Base-by-base conservation (phyloP, 2,888 invertebrate species). In the Phlogophora meticulosa region DNA sequence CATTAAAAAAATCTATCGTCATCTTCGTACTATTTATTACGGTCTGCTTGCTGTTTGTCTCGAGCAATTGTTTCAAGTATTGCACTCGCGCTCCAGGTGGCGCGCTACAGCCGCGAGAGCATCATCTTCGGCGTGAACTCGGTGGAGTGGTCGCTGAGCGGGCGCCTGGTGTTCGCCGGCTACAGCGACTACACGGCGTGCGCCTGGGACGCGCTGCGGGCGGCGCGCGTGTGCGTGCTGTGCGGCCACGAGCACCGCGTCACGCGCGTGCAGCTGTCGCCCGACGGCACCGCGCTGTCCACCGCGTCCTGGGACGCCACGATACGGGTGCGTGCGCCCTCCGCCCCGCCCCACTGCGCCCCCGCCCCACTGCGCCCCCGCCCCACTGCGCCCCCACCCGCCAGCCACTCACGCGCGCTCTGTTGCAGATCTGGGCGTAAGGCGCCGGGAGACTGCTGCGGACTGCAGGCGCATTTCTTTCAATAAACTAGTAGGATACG, bases 141-240 rank as follows among this genome's bases (percentile, higher is more conserved):
- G 0, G 99, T 99, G 46, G 99, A 99, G 94, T 98, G 99, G 93
- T 99, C 99, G 72, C 97, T 99, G 51, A 99, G 99, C 92, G 98
- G 98, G 24, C 98, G 99, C 20, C 96, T 99, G 77, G 95, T 99
- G 84, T 99, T 99, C 96, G 99, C 99, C 83, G 99, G 99, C 67
- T 99, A 99, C 96, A 98, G 99, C 92, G 99, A 99, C 95, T 99
- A 99, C 94, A 99, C 99, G 40, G 98, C 99, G 60, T 99, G 99
- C 94, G 98, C 99, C 40, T 99, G 99, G 99, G 99, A 99, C 95
- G 98, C 99, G 42, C 96, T 99, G 77, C 99, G 99, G 91, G 98
- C 98, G 82, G 97, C 97, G 85, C 96, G 99, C 75, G 97, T 99
- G 55, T 98, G 98, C 88, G 97, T 99, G 82, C 95, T 99, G 66